Evolutionary conservation across 1,140 invertebrate species (phyloP), one percentile per base, ranked within the genome.

Genomic region (Magallana angulata): DNA sequence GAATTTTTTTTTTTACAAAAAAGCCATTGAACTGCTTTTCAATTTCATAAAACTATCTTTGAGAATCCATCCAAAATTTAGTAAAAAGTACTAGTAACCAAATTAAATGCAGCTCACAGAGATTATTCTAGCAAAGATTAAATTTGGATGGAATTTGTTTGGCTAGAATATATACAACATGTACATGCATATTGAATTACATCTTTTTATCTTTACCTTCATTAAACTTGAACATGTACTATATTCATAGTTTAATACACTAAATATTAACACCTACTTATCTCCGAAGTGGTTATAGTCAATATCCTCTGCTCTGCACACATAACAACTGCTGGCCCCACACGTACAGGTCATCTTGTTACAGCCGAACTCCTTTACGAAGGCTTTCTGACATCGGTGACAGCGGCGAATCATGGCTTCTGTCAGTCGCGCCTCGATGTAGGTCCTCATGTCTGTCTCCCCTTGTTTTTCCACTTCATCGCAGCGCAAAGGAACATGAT

Each of bases 341-440:
- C 97, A 97, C 0, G 93, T 62, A 93, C 97, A 97, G 2, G 95
- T 96, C 95, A 97, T 97, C 92, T 96, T 97, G 90, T 97, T 97
- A 91, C 97, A 97, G 4, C 97, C 97, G 85, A 95, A 95, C 84
- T 96, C 95, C 93, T 97, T 97, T 14, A 87, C 56, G 84, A 87
- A 91, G 30, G 95, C 94, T 56, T 95, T 95, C 18, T 95, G 94
- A 92, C 97, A 97, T 0, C 94, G 95, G 57, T 95, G 96, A 94
- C 96, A 97, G 83, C 95, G 96, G 62, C 96, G 95, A 9, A 97
- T 92, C 85, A 97, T 94, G 7, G 96, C 96, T 91, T 96, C 95
- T 9, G 96, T 96, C 95, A 97, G 96, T 92, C 96, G 95, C 87
- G 96, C 96, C 93, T 97, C 96, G 36, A 97, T 95, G 87, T 95